Conservation (phyloP, 2,888 invertebrate genomes). For the Pseudeuparius sepicola region DNA sequence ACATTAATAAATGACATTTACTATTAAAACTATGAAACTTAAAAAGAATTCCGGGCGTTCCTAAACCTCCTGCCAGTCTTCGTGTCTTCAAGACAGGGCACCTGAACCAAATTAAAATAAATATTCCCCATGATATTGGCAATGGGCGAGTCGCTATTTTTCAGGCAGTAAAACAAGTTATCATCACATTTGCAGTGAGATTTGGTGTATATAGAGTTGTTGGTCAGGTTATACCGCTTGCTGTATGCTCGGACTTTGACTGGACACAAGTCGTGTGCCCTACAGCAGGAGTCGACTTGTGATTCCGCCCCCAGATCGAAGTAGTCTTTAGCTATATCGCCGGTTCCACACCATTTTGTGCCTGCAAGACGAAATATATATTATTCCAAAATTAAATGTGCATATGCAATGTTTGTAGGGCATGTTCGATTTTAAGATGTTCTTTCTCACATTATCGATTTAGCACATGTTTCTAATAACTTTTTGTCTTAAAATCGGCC, state of each 20-base stretch:
- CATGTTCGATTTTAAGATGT: too few species aligned
- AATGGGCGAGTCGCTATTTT: slow-evolving; percentile 50
- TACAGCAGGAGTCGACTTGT: slow-evolving; percentile 73
- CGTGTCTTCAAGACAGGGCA: slow-evolving; percentile 58
- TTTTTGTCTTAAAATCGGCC: too few species aligned
- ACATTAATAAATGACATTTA: too few species aligned
- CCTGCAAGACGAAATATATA: slow-evolving; percentile 43
- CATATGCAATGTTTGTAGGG: too few species aligned
- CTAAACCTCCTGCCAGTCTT: slow-evolving; percentile 26
- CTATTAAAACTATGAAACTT: too few species aligned
- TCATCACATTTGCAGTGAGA: slow-evolving; percentile 85
- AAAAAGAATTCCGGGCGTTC: slow-evolving; percentile 27
- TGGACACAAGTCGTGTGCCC: slow-evolving; percentile 85
- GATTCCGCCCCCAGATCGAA: slow-evolving; percentile 71
- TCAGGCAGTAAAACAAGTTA: slow-evolving; percentile 71
- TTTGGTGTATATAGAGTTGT: slow-evolving; percentile 77
- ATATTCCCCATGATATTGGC: slow-evolving; percentile 71
- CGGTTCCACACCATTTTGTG: slow-evolving; percentile 89
- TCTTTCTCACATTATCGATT: too few species aligned
- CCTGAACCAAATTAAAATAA: slow-evolving; percentile 74
- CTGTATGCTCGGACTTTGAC: slow-evolving; percentile 63
- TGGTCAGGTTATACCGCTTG: slow-evolving; percentile 69
- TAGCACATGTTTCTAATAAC: too few species aligned
- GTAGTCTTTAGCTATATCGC: slow-evolving; percentile 75
- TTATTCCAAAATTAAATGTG: too few species aligned